Conservation (phyloP, 1,140 invertebrate species). For the Meloidogyne exigua region DNA sequence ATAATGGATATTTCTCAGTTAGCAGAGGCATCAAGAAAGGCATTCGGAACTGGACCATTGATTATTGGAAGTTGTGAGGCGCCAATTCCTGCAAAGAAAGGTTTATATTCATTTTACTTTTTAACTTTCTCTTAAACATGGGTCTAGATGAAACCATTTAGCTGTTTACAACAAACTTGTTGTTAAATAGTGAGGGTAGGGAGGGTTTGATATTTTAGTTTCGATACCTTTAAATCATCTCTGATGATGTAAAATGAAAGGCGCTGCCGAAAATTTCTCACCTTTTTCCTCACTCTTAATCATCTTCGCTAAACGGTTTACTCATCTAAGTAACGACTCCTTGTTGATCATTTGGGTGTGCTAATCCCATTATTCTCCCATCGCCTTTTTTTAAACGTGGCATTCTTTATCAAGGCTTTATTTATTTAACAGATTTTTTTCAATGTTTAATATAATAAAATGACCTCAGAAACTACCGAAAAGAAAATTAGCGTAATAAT, state of each 20-base stretch:
- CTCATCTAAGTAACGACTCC: background rate
- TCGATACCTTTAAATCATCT: too few species aligned
- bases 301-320: too few species aligned
- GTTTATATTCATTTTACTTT: background rate
- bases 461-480: conserved; percentile 35
- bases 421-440: background rate
- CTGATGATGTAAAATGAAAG: too few species aligned
- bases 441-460: background rate
- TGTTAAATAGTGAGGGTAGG: too few species aligned
- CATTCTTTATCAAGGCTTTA: background rate
- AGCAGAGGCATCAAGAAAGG: conserved; percentile 18
- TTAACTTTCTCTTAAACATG: background rate
- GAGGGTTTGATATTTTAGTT: too few species aligned
- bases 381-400: background rate
- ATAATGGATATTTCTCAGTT: conserved; percentile 4
- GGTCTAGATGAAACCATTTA: too few species aligned
- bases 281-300: too few species aligned
- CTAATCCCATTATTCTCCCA: background rate
- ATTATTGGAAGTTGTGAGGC: conserved; percentile 11
- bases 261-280: too few species aligned
- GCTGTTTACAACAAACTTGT: too few species aligned
- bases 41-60: conserved; percentile 15
- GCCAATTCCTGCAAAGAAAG: background rate
- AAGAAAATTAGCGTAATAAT: conserved; percentile 18
- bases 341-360: background rate